A percentile compares a stretch with the other conserved stretches of the same genome.
These are phyloP conservation scores for Ariolimax columbianus DNA, from an alignment of 2,888 invertebrate species.

Conservation along the genomic window DNA sequence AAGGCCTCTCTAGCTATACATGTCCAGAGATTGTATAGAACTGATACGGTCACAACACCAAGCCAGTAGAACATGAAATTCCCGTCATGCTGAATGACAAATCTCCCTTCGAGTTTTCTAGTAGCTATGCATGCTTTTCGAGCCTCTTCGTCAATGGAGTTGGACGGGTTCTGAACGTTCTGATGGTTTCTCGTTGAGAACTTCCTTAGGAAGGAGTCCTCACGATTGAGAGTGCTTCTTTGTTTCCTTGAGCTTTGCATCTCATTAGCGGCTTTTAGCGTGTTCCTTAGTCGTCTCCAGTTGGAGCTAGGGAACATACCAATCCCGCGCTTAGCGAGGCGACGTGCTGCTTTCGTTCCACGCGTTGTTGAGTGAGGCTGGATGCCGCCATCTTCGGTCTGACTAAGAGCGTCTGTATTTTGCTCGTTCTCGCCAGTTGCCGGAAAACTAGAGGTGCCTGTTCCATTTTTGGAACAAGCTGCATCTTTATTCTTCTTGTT, in stretches of 20 bases:
- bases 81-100: slow-evolving; percentile 93
- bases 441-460: background rate
- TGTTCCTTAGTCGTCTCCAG: slow-evolving; percentile 96
- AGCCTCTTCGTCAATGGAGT: slow-evolving; percentile 17
- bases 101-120: slow-evolving; percentile 50
- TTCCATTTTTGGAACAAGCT: background rate
- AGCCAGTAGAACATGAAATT: slow-evolving; percentile 98
- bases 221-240: slow-evolving; percentile 66
- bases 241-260: slow-evolving; percentile 64
- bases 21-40: slow-evolving; percentile 96
- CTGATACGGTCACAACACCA: slow-evolving; percentile 90
- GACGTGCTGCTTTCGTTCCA: slow-evolving; percentile 30
- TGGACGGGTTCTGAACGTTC: slow-evolving; percentile 49
- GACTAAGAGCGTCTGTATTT: background rate
- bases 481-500: slow-evolving; percentile 8
- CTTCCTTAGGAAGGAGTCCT: slow-evolving; percentile 87
- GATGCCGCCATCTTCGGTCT: background rate
- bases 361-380: background rate
- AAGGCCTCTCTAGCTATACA: slow-evolving; percentile 96
- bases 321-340: slow-evolving; percentile 32
- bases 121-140: background rate
- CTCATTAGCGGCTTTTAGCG: slow-evolving; percentile 79
- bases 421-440: background rate
- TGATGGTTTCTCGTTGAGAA: slow-evolving; percentile 91
- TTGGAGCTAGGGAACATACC: slow-evolving; percentile 56